These are phyloP conservation scores for Cryptoprocta ferox DNA, from an alignment of 2,797 vertebrate genomes.

Conservation along the genomic window DNA sequence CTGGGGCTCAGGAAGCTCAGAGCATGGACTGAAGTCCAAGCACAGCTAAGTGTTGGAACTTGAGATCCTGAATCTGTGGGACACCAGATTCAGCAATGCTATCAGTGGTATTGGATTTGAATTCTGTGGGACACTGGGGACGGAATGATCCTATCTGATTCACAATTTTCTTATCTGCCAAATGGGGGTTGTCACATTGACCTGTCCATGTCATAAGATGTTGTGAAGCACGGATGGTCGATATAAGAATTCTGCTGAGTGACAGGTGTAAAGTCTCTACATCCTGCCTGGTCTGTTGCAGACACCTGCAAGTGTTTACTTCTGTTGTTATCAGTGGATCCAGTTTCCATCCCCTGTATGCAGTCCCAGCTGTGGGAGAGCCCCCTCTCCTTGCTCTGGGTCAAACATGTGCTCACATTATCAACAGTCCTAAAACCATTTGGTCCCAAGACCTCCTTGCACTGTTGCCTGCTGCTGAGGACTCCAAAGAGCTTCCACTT, in stretches of 20 bases:
- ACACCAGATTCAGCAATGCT: background rate
- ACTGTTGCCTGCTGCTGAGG: background rate
- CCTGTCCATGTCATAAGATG: background rate
- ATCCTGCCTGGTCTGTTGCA: rapidly evolving
- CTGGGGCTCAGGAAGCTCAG: background rate
- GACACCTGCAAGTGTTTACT: background rate
- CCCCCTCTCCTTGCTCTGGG: background rate
- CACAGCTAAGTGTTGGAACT: background rate
- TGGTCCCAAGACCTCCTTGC: background rate
- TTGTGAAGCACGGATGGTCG: no score
- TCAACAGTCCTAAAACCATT: background rate
- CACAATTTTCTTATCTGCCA: background rate
- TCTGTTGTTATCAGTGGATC: background rate
- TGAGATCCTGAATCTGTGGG: background rate
- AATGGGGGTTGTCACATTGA: background rate
- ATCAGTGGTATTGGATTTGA: background rate
- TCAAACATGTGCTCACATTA: background rate
- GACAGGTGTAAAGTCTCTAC: rapidly evolving
- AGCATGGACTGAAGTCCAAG: background rate
- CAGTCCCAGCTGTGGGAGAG: background rate
- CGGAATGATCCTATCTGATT: no score
- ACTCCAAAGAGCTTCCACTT: background rate
- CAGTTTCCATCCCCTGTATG: background rate
- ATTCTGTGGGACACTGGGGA: background rate
- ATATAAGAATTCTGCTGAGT: background rate